A percentile compares a stretch with the other conserved stretches of the same genome.
These are phyloP conservation scores for Acipenser oxyrinchus DNA, from an alignment of 2,797 vertebrate genomes.

Conservation along the genomic window DNA sequence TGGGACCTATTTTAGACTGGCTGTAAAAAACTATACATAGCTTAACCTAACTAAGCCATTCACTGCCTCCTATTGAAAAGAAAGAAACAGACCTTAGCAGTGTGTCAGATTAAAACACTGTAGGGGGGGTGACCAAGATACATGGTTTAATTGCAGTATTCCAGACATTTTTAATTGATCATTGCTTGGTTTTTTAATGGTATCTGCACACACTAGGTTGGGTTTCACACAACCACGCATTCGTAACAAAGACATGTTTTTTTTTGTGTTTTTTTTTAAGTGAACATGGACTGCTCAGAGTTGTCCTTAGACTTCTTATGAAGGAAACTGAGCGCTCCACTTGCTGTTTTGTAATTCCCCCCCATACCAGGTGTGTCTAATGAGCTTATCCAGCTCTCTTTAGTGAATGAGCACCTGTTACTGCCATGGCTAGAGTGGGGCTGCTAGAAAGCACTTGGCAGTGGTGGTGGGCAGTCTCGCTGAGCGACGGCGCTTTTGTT, in stretches of 20 bases:
- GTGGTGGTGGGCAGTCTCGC: neutral
- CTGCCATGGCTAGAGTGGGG: no score
- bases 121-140: slow-evolving; percentile 21
- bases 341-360: neutral
- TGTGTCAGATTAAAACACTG: neutral
- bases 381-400: no score
- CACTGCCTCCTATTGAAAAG: slow-evolving; percentile 53
- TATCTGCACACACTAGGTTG: no score
- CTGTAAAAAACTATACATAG: slow-evolving; percentile 68
- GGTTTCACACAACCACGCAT: no score
- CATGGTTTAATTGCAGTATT: neutral
- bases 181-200: no score
- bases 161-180: no score
- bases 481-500: slow-evolving; percentile 23
- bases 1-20: slow-evolving; percentile 65
- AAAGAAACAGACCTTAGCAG: slow-evolving; percentile 10
- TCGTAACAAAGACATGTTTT: no score
- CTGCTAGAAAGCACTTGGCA: no score
- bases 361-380: neutral
- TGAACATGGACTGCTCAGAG: no score
- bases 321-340: neutral
- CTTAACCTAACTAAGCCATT: slow-evolving; percentile 35
- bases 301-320: no score
- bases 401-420: no score
- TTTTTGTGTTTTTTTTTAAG: no score